A percentile compares a stretch with the other conserved stretches of the same genome.
These are phyloP conservation scores for Apotomis capreana DNA, from an alignment of 2,888 invertebrate genomes.

Conservation along the genomic window DNA sequence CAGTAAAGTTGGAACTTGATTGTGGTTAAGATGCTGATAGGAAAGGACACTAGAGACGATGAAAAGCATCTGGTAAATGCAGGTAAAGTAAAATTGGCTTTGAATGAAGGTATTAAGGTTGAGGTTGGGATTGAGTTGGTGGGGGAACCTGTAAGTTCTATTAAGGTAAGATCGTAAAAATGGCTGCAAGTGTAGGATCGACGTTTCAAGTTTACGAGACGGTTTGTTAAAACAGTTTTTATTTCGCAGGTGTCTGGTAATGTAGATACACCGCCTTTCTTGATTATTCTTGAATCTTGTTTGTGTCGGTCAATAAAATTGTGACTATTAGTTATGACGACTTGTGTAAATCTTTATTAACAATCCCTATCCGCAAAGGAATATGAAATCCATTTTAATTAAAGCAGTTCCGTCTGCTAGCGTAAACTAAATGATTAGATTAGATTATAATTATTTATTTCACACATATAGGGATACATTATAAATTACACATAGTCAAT, in stretches of 20 bases:
- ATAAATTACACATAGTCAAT: too few species aligned
- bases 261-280: neutral
- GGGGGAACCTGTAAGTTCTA: slow-evolving; percentile 58
- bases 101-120: slow-evolving; percentile 44
- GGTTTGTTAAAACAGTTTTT: slow-evolving; percentile 24
- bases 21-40: neutral
- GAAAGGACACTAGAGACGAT: slow-evolving; percentile 5
- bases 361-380: too few species aligned
- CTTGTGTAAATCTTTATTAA: too few species aligned
- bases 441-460: too few species aligned
- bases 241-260: slow-evolving; percentile 18
- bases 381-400: too few species aligned
- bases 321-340: too few species aligned
- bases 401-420: too few species aligned
- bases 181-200: slow-evolving; percentile 59
- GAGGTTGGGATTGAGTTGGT: slow-evolving; percentile 47
- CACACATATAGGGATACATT: too few species aligned
- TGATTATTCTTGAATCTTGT: too few species aligned
- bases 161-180: slow-evolving; percentile 68
- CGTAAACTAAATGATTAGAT: too few species aligned
- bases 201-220: slow-evolving; percentile 49
- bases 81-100: slow-evolving; percentile 19
- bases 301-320: too few species aligned
- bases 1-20: neutral
- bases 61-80: neutral